These are phyloP conservation scores for Corvus cornix DNA, from an alignment of 2,113 vertebrate species.

Conservation along the genomic window DNA sequence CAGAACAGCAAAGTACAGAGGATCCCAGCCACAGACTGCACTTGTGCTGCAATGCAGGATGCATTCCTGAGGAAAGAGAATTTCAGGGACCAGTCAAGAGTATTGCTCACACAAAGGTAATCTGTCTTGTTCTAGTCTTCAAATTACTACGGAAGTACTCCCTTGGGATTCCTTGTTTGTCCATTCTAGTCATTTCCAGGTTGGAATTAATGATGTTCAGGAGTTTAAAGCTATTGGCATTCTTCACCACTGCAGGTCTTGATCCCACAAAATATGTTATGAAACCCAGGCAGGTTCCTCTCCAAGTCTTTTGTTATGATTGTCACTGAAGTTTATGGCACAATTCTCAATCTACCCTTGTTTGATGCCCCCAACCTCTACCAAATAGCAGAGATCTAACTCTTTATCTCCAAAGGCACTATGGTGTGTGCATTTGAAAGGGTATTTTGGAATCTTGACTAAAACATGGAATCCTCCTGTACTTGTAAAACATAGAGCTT, in stretches of 20 bases:
- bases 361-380: fast-evolving
- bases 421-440: not conserved
- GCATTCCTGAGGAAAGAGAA: not conserved
- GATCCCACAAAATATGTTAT: not conserved
- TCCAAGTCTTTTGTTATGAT: not conserved
- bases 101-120: not conserved
- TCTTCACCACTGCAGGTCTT: not conserved
- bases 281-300: not conserved
- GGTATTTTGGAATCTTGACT: not conserved
- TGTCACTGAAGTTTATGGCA: not conserved
- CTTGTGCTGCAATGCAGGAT: not conserved
- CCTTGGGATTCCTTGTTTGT: not conserved
- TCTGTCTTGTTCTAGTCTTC: not conserved
- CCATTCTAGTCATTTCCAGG: not conserved
- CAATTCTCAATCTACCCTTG: not conserved
- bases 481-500: not conserved
- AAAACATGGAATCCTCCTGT: not conserved
- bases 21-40: not conserved
- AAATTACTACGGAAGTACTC: not conserved
- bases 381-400: not conserved
- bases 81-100: not conserved
- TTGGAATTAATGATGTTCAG: not conserved
- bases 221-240: not conserved
- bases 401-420: not conserved
- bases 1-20: not conserved